phyloP scores from a whole-genome alignment of 2,113 vertebrate species.

The Furnarius figulus region DNA sequence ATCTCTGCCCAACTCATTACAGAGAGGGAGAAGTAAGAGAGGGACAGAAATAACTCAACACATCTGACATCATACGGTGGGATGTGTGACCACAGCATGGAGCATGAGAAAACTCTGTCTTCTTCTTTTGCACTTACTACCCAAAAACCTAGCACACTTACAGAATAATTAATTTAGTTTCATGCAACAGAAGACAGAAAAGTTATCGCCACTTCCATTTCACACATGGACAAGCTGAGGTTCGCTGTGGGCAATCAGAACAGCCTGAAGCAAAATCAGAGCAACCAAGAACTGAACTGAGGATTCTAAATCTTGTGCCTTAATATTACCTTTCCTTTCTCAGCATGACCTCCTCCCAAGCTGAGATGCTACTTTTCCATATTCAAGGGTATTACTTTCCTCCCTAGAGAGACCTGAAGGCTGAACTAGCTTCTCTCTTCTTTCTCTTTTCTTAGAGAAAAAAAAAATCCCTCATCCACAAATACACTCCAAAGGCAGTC shows the following conservation, averaged over 20 bases:
- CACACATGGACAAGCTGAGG: background rate
- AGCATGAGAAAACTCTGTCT: background rate
- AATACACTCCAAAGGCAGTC: slow-evolving; percentile 23
- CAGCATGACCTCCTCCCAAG: slow-evolving; percentile 19
- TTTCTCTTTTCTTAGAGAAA: slow-evolving; percentile 4
- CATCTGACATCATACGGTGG: background rate
- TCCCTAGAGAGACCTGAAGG: slow-evolving; percentile 48
- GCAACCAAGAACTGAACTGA: background rate
- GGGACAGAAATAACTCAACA: background rate
- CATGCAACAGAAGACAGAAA: slow-evolving; percentile 5
- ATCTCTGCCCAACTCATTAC: background rate
- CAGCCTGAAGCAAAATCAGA: background rate
- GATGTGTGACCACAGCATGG: background rate
- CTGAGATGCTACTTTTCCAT: slow-evolving; percentile 15
- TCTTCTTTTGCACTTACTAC: background rate
- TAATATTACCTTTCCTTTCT: slow-evolving; percentile 19
- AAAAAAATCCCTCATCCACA: background rate
- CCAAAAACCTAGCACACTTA: background rate
- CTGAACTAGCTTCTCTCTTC: slow-evolving; percentile 21
- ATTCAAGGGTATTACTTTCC: slow-evolving; percentile 36
- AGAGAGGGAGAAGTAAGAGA: background rate
- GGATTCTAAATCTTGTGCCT: background rate
- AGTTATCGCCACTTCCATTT: slow-evolving; percentile 17
- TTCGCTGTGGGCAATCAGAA: slow-evolving; percentile 4
- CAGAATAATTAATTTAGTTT: slow-evolving; percentile 15